Conservation (phyloP, 1,140 invertebrate genomes). For the Caenorhabditis elegans region DNA sequence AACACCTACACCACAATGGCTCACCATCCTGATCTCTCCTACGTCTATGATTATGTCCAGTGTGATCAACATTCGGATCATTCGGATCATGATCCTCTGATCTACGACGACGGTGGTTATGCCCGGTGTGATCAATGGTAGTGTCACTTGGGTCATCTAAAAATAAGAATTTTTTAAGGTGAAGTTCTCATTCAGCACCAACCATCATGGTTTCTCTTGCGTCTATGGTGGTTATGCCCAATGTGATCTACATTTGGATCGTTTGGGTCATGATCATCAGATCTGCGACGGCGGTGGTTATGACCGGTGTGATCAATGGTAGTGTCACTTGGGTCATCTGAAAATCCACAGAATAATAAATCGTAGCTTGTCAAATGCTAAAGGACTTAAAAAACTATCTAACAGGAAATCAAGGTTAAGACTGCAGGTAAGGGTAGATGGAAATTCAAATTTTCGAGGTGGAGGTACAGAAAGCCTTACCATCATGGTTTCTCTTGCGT, state of each 20-base stretch:
- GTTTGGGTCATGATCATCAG: slow-evolving; percentile 32
- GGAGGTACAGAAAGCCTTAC: not conserved
- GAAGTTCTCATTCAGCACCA: too few relatives aligned
- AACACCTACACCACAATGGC: too few relatives aligned
- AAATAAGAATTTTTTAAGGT: too few relatives aligned
- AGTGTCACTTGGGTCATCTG: not conserved
- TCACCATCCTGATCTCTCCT: not conserved
- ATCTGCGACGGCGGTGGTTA: not conserved
- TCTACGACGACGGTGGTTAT: not conserved
- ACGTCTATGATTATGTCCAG: slow-evolving; percentile 29
- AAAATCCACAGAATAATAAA: not conserved
- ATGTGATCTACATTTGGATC: slow-evolving; percentile 34
- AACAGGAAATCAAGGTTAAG: too few relatives aligned
- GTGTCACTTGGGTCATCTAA: not conserved
- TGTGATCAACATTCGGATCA: slow-evolving; percentile 16
- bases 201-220: not conserved
- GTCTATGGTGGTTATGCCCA: slow-evolving; percentile 27
- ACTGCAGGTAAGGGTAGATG: too few relatives aligned
- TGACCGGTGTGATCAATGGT: slow-evolving; percentile 12
- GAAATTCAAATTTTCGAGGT: too few relatives aligned
- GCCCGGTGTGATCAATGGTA: not conserved
- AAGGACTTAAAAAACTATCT: too few relatives aligned
- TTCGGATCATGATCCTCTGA: slow-evolving; percentile 19
- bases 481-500: not conserved
- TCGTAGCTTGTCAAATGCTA: too few relatives aligned